Conservation (phyloP, 2,797 vertebrate genomes). For the Tenualosa ilisha region DNA sequence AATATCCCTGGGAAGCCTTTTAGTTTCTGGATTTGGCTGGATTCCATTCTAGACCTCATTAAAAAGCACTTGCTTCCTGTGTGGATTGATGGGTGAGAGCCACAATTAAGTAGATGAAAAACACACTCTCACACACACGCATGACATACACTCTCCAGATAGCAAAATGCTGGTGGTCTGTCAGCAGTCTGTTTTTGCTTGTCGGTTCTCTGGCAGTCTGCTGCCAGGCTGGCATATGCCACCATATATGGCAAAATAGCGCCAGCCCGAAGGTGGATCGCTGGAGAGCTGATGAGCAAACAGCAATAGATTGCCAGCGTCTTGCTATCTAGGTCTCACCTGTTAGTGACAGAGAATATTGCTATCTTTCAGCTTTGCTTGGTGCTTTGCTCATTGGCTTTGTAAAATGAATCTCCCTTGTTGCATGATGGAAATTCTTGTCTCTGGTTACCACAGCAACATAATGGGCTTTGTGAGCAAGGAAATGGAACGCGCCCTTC, state of each 20-base stretch:
- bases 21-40: slow-evolving; percentile 96
- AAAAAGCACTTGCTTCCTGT: slow-evolving; percentile 94
- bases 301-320: no score
- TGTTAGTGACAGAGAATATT: no score
- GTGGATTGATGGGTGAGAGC: slow-evolving; percentile 93
- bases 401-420: not conserved
- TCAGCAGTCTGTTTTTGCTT: no score
- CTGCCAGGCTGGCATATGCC: no score
- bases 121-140: not conserved
- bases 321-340: no score
- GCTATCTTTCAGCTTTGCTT: not conserved
- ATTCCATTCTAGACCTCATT: slow-evolving; percentile 95
- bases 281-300: no score
- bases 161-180: no score
- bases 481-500: slow-evolving; percentile 87
- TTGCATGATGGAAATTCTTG: slow-evolving; percentile 12
- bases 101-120: not conserved
- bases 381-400: not conserved
- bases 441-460: slow-evolving; percentile 71
- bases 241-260: no score
- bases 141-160: not conserved
- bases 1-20: slow-evolving; percentile 92
- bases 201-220: no score
- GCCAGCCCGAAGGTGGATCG: no score
- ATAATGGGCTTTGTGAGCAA: slow-evolving; percentile 98